Conservation (phyloP, 2,888 invertebrate species). For the Cheilosia vernalis region DNA sequence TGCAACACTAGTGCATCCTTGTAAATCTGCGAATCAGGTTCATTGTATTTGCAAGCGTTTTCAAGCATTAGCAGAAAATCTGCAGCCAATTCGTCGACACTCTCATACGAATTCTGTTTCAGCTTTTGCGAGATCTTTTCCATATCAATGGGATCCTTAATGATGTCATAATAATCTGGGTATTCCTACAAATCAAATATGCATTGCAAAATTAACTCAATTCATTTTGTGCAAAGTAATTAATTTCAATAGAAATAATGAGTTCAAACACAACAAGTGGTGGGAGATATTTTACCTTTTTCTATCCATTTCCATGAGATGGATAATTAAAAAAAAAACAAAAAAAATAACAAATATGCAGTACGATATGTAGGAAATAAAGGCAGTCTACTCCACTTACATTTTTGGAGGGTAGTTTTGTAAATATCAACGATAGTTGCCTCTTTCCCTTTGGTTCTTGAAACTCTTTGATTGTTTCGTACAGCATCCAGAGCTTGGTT, state of each 20-base stretch:
- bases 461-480: conserved; percentile 95
- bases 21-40: conserved; percentile 98
- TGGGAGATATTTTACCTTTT: conserved; percentile 72
- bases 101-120: conserved; percentile 90
- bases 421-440: conserved; percentile 96
- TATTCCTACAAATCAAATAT: conserved; percentile 87
- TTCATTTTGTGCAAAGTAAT: not conserved
- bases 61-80: conserved; percentile 97
- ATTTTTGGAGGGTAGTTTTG: conserved; percentile 95
- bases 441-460: conserved; percentile 92
- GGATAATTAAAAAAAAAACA: conserved; percentile 53
- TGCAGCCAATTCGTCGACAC: conserved; percentile 92
- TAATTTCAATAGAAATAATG: not conserved
- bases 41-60: conserved; percentile 98
- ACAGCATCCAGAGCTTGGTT: conserved; percentile 92
- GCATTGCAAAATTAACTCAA: not conserved
- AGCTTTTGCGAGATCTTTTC: conserved; percentile 95
- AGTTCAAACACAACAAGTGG: not conserved
- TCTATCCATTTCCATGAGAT: conserved; percentile 75
- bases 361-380: conserved; percentile 20
- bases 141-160: conserved; percentile 98
- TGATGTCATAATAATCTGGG: conserved; percentile 98
- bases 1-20: conserved; percentile 97
- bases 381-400: conserved; percentile 82
- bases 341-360: conserved; percentile 38